Percentiles rank a stretch among this genome's conserved stretches.
Conservation (phyloP, 2,113 vertebrate species). For the Rhadina sibilatrix region DNA sequence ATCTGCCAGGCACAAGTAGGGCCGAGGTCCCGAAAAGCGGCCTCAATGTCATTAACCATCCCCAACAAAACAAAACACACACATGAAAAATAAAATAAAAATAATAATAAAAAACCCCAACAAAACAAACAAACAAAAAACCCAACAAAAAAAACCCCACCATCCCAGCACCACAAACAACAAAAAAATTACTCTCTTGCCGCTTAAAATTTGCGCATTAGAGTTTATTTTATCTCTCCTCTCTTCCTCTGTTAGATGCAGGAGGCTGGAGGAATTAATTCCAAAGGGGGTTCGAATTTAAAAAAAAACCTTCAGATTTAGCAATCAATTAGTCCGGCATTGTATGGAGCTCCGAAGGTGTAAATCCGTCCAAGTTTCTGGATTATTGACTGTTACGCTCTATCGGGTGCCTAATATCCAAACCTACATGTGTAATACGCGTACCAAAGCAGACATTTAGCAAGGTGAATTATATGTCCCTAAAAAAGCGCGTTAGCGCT, state of each 20-base stretch:
- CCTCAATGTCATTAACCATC: neutral
- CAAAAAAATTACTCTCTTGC: neutral
- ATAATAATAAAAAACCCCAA: too few species aligned
- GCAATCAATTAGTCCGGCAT: neutral
- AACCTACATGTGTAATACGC: neutral
- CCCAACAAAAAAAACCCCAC: too few species aligned
- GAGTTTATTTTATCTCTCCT: neutral
- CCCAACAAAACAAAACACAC: neutral
- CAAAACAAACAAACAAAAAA: neutral
- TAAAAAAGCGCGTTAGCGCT: neutral
- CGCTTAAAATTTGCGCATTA: neutral
- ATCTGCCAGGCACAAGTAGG: neutral
- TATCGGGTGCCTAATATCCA: neutral
- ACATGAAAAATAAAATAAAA: too few species aligned
- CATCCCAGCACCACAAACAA: neutral
- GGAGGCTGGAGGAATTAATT: neutral
- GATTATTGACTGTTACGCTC: slow-evolving; percentile 16
- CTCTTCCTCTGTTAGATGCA: neutral
- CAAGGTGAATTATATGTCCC: neutral
- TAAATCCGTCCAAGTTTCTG: slow-evolving; percentile 23
- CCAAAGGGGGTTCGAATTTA: neutral
- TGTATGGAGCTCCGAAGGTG: neutral
- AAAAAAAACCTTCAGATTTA: neutral
- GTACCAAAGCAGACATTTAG: neutral
- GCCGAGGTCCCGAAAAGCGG: neutral